Percentiles rank a stretch among this genome's conserved stretches.
Evolutionary conservation across 2,888 invertebrate genomes (phyloP).

Genomic region (Carterocephalus palaemon): DNA sequence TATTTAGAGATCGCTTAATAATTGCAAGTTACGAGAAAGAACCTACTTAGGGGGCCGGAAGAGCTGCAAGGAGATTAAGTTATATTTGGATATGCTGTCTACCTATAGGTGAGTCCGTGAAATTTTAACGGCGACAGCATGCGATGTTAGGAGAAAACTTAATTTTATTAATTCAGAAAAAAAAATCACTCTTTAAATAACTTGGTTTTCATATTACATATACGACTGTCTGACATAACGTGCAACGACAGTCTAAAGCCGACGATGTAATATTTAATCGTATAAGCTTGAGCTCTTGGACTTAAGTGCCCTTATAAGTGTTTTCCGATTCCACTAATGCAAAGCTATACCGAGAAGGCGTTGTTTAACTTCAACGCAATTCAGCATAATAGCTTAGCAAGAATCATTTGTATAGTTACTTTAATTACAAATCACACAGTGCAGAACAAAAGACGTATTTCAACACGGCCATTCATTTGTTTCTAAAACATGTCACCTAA

Average conservation of each 20-base stretch:
- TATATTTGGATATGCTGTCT: too few relatives aligned
- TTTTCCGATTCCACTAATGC: constrained; percentile 15
- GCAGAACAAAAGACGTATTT: constrained; percentile 24
- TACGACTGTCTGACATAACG: background rate
- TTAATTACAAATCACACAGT: constrained; percentile 6
- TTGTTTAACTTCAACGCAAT: constrained; percentile 4
- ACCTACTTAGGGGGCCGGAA: too few relatives aligned
- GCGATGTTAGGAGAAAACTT: too few relatives aligned
- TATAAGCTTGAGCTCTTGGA: constrained; percentile 1
- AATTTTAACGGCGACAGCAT: too few relatives aligned
- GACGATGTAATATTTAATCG: constrained; percentile 11
- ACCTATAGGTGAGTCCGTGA: too few relatives aligned
- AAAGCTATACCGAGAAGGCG: constrained; percentile 2
- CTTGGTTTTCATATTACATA: background rate
- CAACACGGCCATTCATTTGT: constrained; percentile 36
- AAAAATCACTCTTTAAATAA: too few relatives aligned
- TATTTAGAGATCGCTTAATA: too few relatives aligned
- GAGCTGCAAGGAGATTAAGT: too few relatives aligned
- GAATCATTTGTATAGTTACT: constrained; percentile 12
- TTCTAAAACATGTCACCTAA: constrained; percentile 55
- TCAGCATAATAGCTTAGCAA: constrained; percentile 17
- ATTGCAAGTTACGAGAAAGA: too few relatives aligned
- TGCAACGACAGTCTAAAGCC: background rate
- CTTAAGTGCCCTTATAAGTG: constrained; percentile 16
- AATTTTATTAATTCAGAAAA: too few relatives aligned